Base-by-base conservation (phyloP, 2,888 invertebrate genomes). In the Didymodactylos carnosus region DNA sequence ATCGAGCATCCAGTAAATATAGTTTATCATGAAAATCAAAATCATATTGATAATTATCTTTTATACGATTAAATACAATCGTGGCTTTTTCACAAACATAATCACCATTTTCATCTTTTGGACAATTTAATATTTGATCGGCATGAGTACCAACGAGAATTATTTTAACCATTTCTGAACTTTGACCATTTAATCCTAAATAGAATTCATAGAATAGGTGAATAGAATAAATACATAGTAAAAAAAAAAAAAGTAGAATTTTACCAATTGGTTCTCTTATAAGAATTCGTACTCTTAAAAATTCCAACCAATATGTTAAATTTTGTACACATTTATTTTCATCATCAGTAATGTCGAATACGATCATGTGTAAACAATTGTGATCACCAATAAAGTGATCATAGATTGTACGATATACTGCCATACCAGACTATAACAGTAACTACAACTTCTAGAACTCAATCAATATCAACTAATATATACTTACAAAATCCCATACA, bases 371-470 rank as follows among this genome's bases (percentile, higher is more conserved):
- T 39, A 88, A 82, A 78, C 87, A 87, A 79, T 85, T 84, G n/a
- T 83, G 80, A 81, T 83, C 87, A 75, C 87, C 87, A 46, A 90
- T 86, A 79, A 89, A 89, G 79, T 89, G 88, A 81, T 90, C 89
- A 82, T 89, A 90, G 70, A 88, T 83, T 78, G 79, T 78, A 78
- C 80, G 80, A 82, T 89, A 90, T 51, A 87, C 88, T 80, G 89
- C 89, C 78, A 89, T 88, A 13, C 90, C 90, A 62, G 89, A 89
- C 80, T 89, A 88, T 80, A 90, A 90, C 89, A 89, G 89, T 16
- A 75, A 27, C 11, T 13, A n/a, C 23, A 23, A 53, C 23, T 53
- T n/a, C 11, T n/a, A 16, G n/a, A 14, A 40, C 5, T 41, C 35
- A 25, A 25, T 39, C 25, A 16, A 70, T 2, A 23, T 39, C 3